Evolutionary conservation across 2,113 vertebrate genomes (phyloP), one percentile per base, ranked within the genome.

Genomic region (Oostethus manadensis): DNA sequence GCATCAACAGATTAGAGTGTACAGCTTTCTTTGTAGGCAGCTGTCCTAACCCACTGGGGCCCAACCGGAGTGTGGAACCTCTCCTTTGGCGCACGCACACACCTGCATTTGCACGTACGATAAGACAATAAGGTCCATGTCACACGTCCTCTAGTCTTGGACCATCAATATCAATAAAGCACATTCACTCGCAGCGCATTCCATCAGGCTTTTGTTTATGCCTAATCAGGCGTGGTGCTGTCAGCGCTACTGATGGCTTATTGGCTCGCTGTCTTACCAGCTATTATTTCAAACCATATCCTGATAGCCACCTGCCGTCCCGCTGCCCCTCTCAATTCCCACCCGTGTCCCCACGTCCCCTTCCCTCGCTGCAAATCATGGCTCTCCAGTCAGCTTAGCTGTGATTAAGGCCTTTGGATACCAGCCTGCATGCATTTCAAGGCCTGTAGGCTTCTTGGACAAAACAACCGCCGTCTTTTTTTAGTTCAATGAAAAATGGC

Each of bases 401-500:
- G 73, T 83, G 83, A 87, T 83, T 79, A 80, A 58, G 64, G 70
- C 76, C 71, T 81, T 80, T 85, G 85, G 83, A 83, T 77, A 79
- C 60, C 63, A 74, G 80, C 78, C 79, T 64, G 75, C 78, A 76
- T 81, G 78, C 55, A 78, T 84, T 84, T 84, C 62, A 68, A 77
- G 71, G 74, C 74, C 10, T 18, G 42, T 74, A 70, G 79, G 73
- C 67, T 77, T 79, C 49, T 56, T 55, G 66, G 17, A 18, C 44
- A 10, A 57, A 44, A 57, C 7, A 80, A 71, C 58, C 66, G 54
- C 51, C 47, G 47, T 71, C 50, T 70, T 77, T 83, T n/a, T 76
- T 73, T 75, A 64, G 49, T 71, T 75, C 77, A 78, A 80, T 79
- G 76, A 73, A 76, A 56, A 63, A 56, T 62, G 56, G 51, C 62